Conservation (phyloP, 2,113 vertebrate species). For the Epinephelus cyanopodus region DNA sequence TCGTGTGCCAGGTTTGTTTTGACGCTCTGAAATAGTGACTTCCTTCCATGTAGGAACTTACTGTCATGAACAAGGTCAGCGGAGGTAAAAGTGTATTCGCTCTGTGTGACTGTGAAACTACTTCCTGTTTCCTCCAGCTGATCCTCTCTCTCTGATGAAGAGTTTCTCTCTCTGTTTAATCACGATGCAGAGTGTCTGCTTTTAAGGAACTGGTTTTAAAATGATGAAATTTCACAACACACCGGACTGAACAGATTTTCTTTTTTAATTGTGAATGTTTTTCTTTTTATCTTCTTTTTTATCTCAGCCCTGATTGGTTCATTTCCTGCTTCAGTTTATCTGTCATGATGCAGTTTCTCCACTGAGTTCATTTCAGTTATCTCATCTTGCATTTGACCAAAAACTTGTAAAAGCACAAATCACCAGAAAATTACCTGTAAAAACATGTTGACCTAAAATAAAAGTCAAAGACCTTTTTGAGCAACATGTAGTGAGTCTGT, state of each 20-base stretch:
- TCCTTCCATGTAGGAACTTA: conserved; percentile 32
- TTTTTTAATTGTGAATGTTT: background rate
- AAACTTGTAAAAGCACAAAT: background rate
- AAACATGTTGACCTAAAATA: no score
- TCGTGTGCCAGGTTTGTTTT: conserved; percentile 33
- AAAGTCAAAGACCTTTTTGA: no score
- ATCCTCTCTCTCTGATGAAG: conserved; percentile 12
- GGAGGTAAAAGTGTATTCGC: conserved; percentile 14
- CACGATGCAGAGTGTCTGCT: background rate
- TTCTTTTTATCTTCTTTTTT: background rate
- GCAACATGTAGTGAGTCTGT: background rate
- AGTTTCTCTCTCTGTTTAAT: background rate
- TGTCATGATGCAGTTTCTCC: background rate
- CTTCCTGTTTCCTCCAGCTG: conserved; percentile 52
- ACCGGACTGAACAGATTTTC: background rate
- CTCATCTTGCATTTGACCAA: background rate
- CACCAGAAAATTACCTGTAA: no score
- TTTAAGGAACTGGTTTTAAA: background rate
- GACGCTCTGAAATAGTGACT: conserved; percentile 30
- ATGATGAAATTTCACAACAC: background rate
- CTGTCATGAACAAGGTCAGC: conserved; percentile 4
- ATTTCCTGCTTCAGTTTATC: background rate
- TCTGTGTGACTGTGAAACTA: conserved; percentile 29
- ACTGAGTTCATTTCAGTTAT: background rate
- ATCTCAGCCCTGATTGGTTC: background rate